A percentile compares a stretch with the other conserved stretches of the same genome.
Conservation (phyloP, 2,113 vertebrate species). For the Dissostichus mawsoni region DNA sequence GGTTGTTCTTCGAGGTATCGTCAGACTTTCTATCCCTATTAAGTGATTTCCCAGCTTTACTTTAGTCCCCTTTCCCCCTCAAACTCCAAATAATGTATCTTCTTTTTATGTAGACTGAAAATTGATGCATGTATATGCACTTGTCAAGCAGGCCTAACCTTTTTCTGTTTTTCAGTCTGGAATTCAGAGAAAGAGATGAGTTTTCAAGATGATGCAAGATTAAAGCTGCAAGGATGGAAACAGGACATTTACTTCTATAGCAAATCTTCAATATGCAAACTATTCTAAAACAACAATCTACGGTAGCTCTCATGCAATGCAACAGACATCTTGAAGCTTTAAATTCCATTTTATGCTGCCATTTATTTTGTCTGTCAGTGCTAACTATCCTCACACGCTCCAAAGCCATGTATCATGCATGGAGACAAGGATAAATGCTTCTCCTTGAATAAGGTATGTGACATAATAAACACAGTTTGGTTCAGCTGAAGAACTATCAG, state of each 20-base stretch:
- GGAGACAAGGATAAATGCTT: constrained; percentile 32
- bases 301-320: neutral
- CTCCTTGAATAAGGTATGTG: constrained; percentile 57
- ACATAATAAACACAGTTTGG: constrained; percentile 70
- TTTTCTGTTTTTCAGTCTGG: neutral
- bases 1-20: no score
- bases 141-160: neutral
- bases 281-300: neutral
- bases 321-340: constrained; percentile 18
- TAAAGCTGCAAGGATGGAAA: constrained; percentile 9
- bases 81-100: neutral
- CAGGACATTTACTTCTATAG: neutral
- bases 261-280: neutral
- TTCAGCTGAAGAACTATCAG: constrained; percentile 36
- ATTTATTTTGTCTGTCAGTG: constrained; percentile 38
- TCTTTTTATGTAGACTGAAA: neutral
- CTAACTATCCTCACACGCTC: constrained; percentile 27
- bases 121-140: neutral
- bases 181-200: neutral
- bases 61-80: neutral
- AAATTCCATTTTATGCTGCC: constrained; percentile 38
- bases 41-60: neutral
- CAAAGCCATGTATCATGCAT: constrained; percentile 18
- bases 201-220: neutral
- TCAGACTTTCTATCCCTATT: neutral